These are phyloP conservation scores for Riptortus pedestris DNA, from an alignment of 1,140 invertebrate species.

Conservation along the genomic window DNA sequence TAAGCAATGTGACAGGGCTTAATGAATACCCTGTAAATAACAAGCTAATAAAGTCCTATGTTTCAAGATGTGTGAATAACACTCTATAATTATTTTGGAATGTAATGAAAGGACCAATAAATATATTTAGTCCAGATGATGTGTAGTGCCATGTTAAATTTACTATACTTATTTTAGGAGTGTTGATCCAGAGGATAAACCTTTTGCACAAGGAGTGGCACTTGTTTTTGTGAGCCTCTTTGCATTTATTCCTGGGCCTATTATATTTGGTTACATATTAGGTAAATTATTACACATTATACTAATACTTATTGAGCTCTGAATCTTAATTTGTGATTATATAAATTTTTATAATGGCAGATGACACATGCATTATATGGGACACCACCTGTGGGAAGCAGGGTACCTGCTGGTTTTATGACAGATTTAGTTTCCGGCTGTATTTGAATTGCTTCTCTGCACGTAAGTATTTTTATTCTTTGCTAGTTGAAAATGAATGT, in stretches of 20 bases:
- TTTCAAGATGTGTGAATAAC: no score
- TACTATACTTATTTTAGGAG: constrained; percentile 40
- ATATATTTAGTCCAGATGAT: no score
- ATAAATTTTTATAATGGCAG: constrained; percentile 2
- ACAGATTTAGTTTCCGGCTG: constrained; percentile 51
- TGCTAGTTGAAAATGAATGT: no score
- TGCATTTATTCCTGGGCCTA: constrained; percentile 60
- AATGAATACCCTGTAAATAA: no score
- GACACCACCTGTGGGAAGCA: constrained; percentile 58
- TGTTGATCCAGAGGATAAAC: constrained; percentile 59
- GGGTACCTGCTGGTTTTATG: constrained; percentile 63
- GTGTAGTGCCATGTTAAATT: no score
- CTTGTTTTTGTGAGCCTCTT: constrained; percentile 55
- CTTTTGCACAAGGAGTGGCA: constrained; percentile 56
- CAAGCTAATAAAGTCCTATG: no score
- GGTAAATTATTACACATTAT: constrained; percentile 39
- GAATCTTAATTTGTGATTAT: neutral
- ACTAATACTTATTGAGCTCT: neutral
- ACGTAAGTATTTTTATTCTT: constrained; percentile 39
- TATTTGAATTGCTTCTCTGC: constrained; percentile 53
- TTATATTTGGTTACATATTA: constrained; percentile 58
- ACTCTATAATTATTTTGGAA: no score
- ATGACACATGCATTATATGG: constrained; percentile 55
- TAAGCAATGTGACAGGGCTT: no score
- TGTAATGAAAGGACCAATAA: no score